These are phyloP conservation scores for Larimichthys crocea DNA, from an alignment of 2,113 vertebrate genomes.

Conservation along the genomic window DNA sequence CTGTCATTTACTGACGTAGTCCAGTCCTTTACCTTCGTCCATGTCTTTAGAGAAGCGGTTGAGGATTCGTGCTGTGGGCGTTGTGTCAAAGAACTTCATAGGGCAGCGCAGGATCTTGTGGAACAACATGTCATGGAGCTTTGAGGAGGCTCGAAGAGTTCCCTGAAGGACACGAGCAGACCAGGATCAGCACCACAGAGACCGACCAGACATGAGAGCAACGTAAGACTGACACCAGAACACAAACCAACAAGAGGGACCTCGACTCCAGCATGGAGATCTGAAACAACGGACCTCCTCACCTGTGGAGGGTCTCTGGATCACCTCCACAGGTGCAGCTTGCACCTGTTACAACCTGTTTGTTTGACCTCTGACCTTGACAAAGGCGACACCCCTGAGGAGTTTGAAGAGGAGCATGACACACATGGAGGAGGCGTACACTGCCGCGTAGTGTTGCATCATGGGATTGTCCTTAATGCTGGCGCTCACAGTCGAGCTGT, in stretches of 20 bases:
- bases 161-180: conserved; percentile 78
- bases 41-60: conserved; percentile 95
- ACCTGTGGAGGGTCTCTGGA: neutral
- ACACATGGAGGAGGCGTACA: conserved; percentile 94
- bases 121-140: conserved; percentile 92
- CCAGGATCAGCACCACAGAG: neutral
- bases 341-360: no score
- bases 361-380: conserved; percentile 86
- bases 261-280: no score
- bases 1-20: neutral
- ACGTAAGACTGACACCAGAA: no score
- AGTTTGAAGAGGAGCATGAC: conserved; percentile 92
- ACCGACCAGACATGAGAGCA: neutral
- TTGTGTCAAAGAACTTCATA: conserved; percentile 97
- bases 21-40: conserved; percentile 89
- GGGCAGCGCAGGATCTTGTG: conserved; percentile 91
- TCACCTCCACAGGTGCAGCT: no score
- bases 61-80: conserved; percentile 90
- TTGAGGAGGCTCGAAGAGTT: conserved; percentile 91
- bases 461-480: conserved; percentile 94
- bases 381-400: conserved; percentile 90
- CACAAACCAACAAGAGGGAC: no score
- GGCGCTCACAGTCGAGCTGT: conserved; percentile 85
- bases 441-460: conserved; percentile 90
- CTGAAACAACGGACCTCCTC: no score